Evolutionary conservation across 1,140 invertebrate species (phyloP).

Genomic region (Macrobrachium nipponense): DNA sequence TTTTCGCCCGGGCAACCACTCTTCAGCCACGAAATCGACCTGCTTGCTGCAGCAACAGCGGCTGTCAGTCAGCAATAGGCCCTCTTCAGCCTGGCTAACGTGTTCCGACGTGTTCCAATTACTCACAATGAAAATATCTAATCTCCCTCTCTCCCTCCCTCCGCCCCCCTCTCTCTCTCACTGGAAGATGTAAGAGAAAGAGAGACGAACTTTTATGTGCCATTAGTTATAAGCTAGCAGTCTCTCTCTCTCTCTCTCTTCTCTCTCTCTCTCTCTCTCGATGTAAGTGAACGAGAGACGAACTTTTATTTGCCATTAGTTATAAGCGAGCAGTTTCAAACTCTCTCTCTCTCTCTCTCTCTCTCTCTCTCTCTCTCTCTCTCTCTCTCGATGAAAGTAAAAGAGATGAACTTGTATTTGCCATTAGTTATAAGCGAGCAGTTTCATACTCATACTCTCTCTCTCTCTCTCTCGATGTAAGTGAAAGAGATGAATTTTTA

Average conservation of each 20-base stretch:
- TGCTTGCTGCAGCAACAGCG: too few species aligned
- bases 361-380: background rate
- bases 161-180: background rate
- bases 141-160: background rate
- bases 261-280: background rate
- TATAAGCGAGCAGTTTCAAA: too few species aligned
- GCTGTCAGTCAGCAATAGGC: background rate
- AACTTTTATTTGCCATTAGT: too few species aligned
- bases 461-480: background rate
- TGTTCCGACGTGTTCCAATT: too few species aligned
- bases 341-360: constrained; percentile 17
- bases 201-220: background rate
- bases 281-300: background rate
- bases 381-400: too few species aligned
- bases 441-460: background rate
- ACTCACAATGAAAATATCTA: background rate
- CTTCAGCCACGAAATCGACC: too few species aligned
- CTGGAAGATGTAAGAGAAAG: background rate
- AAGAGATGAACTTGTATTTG: too few species aligned
- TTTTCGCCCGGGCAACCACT: too few species aligned
- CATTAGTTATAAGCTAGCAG: background rate
- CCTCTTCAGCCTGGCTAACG: background rate
- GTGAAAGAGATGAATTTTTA: too few species aligned
- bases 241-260: constrained; percentile 3
- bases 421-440: too few species aligned